A percentile compares a stretch with the other conserved stretches of the same genome.
These are phyloP conservation scores for Actinia equina DNA, from an alignment of 64 coral and sea anemone genomes.

Conservation along the genomic window DNA sequence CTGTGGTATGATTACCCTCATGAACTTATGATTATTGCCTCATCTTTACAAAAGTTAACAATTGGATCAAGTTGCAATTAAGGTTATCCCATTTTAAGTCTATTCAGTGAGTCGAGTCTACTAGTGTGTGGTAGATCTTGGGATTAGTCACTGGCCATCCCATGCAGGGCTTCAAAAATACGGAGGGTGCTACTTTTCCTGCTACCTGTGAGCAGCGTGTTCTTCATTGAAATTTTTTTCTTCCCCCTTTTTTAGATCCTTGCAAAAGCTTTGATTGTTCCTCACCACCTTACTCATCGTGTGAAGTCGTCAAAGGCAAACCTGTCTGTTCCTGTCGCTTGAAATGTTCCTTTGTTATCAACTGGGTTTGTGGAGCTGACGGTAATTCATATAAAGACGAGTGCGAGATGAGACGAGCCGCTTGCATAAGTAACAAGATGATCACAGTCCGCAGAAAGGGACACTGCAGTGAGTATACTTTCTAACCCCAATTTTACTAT, in stretches of 20 bases:
- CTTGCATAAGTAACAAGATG: background rate
- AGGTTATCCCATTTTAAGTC: too few species aligned
- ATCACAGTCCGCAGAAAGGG: conserved; percentile 12
- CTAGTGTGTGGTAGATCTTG: too few species aligned
- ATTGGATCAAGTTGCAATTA: too few species aligned
- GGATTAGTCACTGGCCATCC: too few species aligned
- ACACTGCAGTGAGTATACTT: conserved; percentile 4
- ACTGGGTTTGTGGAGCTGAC: conserved; percentile 20
- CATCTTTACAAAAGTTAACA: too few species aligned
- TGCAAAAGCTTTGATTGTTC: background rate
- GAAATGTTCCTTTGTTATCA: background rate
- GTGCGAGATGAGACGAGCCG: conserved; percentile 5
- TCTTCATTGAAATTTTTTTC: background rate
- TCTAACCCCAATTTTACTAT: too few species aligned
- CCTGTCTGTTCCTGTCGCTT: background rate
- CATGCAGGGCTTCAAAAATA: too few species aligned
- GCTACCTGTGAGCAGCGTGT: too few species aligned
- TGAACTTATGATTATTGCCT: too few species aligned
- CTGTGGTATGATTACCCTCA: conserved; percentile 8
- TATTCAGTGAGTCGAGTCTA: too few species aligned
- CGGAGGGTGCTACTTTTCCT: too few species aligned
- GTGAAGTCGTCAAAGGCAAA: conserved; percentile 13
- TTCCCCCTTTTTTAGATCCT: background rate
- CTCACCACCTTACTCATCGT: background rate
- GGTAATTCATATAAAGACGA: background rate